phyloP scores from a whole-genome alignment of 2,888 invertebrate species.

The Rhodophaea formosa region DNA sequence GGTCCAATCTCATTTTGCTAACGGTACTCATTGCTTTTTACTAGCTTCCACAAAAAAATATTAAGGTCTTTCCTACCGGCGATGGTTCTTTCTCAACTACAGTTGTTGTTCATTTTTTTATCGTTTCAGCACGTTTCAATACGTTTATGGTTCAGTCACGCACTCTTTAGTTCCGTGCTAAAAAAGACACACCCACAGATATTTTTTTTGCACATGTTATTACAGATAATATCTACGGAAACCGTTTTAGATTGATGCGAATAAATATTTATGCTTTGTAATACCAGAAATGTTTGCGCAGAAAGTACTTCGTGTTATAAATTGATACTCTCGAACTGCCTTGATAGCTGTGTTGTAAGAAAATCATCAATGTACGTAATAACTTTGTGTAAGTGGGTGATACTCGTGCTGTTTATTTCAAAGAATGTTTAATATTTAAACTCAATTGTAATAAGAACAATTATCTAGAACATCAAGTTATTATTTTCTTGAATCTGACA shows the following conservation, averaged over 20 bases:
- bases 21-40: background rate
- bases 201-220: constrained; percentile 10
- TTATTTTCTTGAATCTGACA: too few relatives aligned
- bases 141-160: constrained; percentile 9
- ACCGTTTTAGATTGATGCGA: background rate
- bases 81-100: background rate
- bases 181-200: constrained; percentile 10
- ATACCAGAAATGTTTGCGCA: constrained; percentile 8
- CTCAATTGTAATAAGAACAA: too few relatives aligned
- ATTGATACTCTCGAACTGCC: too few relatives aligned
- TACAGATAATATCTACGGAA: constrained; percentile 12
- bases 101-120: background rate
- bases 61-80: background rate
- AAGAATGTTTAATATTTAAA: too few relatives aligned
- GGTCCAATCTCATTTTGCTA: background rate
- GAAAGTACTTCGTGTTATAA: background rate
- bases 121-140: background rate
- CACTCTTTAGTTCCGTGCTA: constrained; percentile 7
- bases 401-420: too few relatives aligned
- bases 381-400: too few relatives aligned
- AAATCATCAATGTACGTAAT: too few relatives aligned
- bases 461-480: too few relatives aligned
- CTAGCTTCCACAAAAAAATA: background rate
- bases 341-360: too few relatives aligned
- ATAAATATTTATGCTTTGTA: constrained; percentile 4